phyloP scores from a whole-genome alignment of 2,113 vertebrate species.

The Rafetus swinhoei region DNA sequence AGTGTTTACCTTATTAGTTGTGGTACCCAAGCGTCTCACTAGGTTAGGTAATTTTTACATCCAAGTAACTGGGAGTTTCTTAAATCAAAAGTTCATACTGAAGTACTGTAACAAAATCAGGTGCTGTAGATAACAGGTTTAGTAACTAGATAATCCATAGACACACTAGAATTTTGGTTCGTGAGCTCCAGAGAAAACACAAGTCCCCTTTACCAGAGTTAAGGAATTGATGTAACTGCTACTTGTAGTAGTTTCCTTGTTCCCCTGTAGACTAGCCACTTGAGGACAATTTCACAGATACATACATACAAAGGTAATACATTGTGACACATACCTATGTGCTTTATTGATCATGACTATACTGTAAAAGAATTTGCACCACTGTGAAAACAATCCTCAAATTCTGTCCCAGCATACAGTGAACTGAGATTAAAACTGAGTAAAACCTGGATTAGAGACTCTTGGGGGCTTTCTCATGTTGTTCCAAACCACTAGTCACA shows the following conservation, averaged over 20 bases:
- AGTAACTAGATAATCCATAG: neutral
- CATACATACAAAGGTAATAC: neutral
- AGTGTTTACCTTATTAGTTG: neutral
- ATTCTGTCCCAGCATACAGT: neutral
- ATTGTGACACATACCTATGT: neutral
- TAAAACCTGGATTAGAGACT: fast-evolving
- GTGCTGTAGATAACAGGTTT: neutral
- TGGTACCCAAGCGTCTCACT: neutral
- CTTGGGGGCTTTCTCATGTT: neutral
- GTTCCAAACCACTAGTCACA: neutral
- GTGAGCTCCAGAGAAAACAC: neutral
- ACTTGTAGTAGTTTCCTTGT: neutral
- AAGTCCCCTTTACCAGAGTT: neutral
- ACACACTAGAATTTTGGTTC: neutral
- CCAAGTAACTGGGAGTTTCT: neutral
- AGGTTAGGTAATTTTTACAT: neutral
- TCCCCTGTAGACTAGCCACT: neutral
- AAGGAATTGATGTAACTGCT: neutral
- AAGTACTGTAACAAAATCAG: neutral
- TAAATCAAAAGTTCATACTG: neutral
- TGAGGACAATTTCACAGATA: neutral
- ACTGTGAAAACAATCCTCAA: neutral
- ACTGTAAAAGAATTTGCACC: neutral
- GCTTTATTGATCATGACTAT: neutral
- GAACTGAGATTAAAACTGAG: neutral